phyloP scores from a whole-genome alignment of 2,888 invertebrate genomes.

The Scotopteryx bipunctaria region DNA sequence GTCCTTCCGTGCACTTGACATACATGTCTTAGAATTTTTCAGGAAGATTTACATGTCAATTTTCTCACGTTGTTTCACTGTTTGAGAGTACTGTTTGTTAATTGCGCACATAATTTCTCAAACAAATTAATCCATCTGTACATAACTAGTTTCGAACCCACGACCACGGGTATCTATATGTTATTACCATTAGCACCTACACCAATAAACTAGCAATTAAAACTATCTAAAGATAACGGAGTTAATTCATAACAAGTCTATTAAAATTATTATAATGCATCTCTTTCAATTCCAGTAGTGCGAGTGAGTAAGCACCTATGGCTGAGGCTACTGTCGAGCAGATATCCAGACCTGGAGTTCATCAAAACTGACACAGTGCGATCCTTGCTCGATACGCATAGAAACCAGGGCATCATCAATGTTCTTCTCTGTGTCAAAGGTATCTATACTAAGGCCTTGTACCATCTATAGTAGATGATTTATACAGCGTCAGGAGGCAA shows the following conservation, averaged over 20 bases:
- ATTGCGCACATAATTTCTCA: too few species aligned
- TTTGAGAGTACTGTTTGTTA: too few species aligned
- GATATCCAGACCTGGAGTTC: conserved; percentile 84
- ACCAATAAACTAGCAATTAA: neutral
- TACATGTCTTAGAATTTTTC: too few species aligned
- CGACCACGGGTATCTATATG: too few species aligned
- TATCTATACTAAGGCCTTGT: conserved; percentile 34
- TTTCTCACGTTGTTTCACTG: too few species aligned
- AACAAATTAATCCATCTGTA: too few species aligned
- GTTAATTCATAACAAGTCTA: neutral
- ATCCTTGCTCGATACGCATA: conserved; percentile 87
- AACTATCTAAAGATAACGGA: neutral
- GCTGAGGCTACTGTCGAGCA: conserved; percentile 81
- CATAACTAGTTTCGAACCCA: too few species aligned
- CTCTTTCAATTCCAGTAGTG: conserved; percentile 68
- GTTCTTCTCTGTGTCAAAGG: conserved; percentile 87
- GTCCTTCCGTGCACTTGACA: too few species aligned
- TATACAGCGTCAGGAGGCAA: too few species aligned
- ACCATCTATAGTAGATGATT: too few species aligned
- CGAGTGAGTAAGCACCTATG: conserved; percentile 80
- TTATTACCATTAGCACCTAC: too few species aligned
- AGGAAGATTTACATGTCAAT: too few species aligned
- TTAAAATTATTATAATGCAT: neutral
- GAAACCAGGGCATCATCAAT: conserved; percentile 89
- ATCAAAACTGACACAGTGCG: conserved; percentile 85